Conservation (phyloP, 2,113 vertebrate genomes). For the Proteles cristata region DNA sequence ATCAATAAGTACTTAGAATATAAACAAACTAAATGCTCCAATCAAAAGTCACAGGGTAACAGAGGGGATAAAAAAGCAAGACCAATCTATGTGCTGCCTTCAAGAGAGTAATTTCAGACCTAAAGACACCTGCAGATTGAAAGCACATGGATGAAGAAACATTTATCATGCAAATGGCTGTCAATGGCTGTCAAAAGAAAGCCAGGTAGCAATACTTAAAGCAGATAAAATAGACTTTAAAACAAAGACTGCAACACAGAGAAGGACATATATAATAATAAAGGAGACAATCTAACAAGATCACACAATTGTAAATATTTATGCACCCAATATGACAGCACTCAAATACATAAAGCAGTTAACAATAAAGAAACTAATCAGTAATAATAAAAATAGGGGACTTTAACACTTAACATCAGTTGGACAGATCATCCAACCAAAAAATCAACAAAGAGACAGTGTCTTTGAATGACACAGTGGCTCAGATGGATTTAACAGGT, state of each 20-base stretch:
- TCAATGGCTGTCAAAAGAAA: background rate
- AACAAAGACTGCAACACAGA: background rate
- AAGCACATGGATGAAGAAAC: background rate
- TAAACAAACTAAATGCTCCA: background rate
- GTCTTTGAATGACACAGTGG: background rate
- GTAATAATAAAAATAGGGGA: background rate
- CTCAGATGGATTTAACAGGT: background rate
- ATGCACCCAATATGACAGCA: background rate
- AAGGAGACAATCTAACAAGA: background rate
- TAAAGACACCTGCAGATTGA: background rate
- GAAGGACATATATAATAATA: background rate
- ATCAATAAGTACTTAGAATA: background rate
- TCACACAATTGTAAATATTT: background rate
- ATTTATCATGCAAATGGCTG: background rate
- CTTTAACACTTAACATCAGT: background rate
- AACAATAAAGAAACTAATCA: background rate
- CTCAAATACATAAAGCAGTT: background rate
- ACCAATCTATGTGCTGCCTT: background rate
- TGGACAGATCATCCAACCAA: background rate
- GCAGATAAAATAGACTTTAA: background rate
- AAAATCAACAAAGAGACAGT: background rate
- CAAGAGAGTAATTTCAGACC: background rate
- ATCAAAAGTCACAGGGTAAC: background rate
- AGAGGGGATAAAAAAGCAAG: background rate
- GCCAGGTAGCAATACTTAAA: background rate